Percentiles rank a stretch among this genome's conserved stretches.
phyloP scores from a whole-genome alignment of 2,888 invertebrate species.

The Idaea dimidiata region DNA sequence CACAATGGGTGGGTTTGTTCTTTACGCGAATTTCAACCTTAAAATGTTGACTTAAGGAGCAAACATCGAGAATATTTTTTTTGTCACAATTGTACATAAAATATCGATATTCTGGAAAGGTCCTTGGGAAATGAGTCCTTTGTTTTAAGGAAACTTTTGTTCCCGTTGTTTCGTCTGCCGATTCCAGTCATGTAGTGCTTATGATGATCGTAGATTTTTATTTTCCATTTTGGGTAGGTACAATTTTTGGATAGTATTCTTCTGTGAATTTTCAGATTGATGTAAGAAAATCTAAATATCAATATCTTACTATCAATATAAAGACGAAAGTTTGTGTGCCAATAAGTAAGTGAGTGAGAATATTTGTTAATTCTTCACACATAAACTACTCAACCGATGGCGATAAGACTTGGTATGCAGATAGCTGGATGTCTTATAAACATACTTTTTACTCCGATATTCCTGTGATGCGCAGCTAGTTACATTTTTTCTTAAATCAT shows the following conservation, averaged over 20 bases:
- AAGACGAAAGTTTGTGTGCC: too few species aligned
- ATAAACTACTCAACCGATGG: too few species aligned
- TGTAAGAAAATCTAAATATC: neutral
- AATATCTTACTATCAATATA: too few species aligned
- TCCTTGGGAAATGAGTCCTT: constrained; percentile 47
- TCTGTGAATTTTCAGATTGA: neutral
- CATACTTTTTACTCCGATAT: too few species aligned
- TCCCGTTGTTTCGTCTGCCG: constrained; percentile 20
- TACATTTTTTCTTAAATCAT: too few species aligned
- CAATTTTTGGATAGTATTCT: neutral
- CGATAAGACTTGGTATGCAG: too few species aligned
- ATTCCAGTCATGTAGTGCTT: neutral
- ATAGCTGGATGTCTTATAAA: too few species aligned
- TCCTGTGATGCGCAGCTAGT: too few species aligned
- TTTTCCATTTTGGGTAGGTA: neutral
- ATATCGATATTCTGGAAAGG: constrained; percentile 28
- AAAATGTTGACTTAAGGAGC: neutral
- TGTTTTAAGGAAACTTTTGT: constrained; percentile 44
- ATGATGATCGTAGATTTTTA: neutral
- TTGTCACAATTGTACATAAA: constrained; percentile 9
- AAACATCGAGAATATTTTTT: neutral
- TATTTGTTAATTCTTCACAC: too few species aligned
- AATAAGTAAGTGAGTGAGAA: too few species aligned
- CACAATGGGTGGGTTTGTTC: neutral
- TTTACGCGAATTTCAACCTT: neutral